These are phyloP conservation scores for Callosobruchus maculatus DNA, from an alignment of 2,888 invertebrate species.

Conservation along the genomic window DNA sequence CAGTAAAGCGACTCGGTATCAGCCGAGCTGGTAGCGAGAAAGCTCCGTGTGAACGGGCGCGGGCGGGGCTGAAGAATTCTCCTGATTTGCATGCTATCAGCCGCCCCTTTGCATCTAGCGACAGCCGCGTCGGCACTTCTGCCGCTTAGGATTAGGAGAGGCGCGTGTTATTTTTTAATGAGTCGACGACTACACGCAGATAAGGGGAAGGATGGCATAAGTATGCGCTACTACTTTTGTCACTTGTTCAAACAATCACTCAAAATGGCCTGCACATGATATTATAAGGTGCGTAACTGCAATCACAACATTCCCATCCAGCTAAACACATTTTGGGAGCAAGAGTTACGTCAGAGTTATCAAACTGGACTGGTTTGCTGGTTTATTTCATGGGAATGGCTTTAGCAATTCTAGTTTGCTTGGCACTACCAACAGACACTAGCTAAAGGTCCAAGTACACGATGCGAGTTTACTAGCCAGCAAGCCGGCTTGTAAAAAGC, in stretches of 20 bases:
- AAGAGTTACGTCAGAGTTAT: no score
- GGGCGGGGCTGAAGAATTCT: conserved; percentile 33
- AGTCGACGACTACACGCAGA: neutral
- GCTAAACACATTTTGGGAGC: no score
- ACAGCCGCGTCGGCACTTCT: neutral
- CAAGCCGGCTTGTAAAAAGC: no score
- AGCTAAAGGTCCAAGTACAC: no score
- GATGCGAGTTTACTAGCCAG: no score
- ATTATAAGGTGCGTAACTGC: no score
- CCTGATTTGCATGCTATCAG: conserved; percentile 43
- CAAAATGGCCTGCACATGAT: neutral
- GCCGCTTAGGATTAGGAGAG: neutral
- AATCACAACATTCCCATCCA: no score
- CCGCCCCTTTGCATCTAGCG: conserved; percentile 18
- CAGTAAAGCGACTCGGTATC: neutral
- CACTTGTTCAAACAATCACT: neutral
- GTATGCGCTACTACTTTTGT: neutral
- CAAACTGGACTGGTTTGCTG: no score
- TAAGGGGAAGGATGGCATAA: neutral
- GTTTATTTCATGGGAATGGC: no score
- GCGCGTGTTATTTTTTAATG: neutral
- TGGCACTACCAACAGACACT: no score
- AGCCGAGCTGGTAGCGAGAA: conserved; percentile 23
- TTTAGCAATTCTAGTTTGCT: no score
- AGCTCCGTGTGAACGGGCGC: conserved; percentile 45